phyloP scores from a whole-genome alignment of 2,797 vertebrate species.

The Gymnocypris eckloni region DNA sequence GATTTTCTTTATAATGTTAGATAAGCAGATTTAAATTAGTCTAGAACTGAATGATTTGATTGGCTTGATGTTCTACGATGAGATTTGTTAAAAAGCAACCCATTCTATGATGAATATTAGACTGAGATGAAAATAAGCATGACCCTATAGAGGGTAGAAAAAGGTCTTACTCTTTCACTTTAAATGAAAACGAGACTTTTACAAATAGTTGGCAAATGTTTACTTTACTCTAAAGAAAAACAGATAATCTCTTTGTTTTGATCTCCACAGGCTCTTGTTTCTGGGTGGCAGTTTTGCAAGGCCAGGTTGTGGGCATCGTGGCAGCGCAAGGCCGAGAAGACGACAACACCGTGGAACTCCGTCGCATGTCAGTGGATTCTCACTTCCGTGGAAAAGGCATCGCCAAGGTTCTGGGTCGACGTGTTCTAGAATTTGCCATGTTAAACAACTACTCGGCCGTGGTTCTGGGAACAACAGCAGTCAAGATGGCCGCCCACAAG shows the following conservation, averaged over 20 bases:
- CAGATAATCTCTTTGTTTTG: constrained; percentile 49
- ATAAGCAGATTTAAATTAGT: not conserved
- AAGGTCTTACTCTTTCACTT: not conserved
- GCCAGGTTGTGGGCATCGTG: constrained; percentile 95
- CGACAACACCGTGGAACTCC: constrained; percentile 93
- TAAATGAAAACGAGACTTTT: not conserved
- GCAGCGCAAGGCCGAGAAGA: constrained; percentile 91
- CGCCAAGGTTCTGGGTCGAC: constrained; percentile 94
- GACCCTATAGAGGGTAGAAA: not conserved
- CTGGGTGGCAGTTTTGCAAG: constrained; percentile 97
- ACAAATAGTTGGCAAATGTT: not conserved
- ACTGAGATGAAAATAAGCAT: not conserved
- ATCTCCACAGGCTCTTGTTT: constrained; percentile 89
- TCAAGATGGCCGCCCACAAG: constrained; percentile 98
- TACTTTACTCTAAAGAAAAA: not conserved
- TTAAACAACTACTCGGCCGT: constrained; percentile 94
- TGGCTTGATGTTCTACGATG: not conserved
- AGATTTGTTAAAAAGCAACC: not conserved
- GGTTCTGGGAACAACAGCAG: constrained; percentile 94
- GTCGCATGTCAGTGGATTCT: constrained; percentile 98
- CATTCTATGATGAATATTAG: not conserved
- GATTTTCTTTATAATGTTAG: not conserved
- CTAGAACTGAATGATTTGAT: not conserved
- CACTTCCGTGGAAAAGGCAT: constrained; percentile 96
- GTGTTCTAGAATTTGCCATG: constrained; percentile 95